phyloP scores from a whole-genome alignment of 2,113 vertebrate species.

The Cebidichthys violaceus region DNA sequence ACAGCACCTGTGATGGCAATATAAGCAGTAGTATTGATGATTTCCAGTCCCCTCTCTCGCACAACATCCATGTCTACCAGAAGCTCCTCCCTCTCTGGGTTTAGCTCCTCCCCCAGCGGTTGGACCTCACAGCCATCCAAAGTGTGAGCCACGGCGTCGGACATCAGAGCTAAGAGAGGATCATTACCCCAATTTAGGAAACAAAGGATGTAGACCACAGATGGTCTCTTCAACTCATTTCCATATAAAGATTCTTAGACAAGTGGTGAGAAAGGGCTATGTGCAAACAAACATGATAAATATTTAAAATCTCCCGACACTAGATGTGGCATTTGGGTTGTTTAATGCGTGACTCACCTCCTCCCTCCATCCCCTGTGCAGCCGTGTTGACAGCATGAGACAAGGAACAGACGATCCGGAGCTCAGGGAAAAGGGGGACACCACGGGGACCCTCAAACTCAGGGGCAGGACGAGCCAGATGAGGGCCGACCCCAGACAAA shows the following conservation, averaged over 20 bases:
- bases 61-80: slow-evolving; percentile 89
- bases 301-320: not conserved
- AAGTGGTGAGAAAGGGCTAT: not conserved
- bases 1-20: slow-evolving; percentile 91
- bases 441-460: slow-evolving; percentile 92
- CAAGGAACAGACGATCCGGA: slow-evolving; percentile 94
- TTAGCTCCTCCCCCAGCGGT: slow-evolving; percentile 93
- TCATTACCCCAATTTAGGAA: not conserved
- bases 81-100: slow-evolving; percentile 92
- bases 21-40: slow-evolving; percentile 95
- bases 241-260: not conserved
- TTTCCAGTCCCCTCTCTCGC: slow-evolving; percentile 92
- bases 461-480: slow-evolving; percentile 89
- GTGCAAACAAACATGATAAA: not conserved
- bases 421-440: slow-evolving; percentile 92
- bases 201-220: not conserved
- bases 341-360: slow-evolving; percentile 73
- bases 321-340: not conserved
- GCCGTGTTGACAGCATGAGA: slow-evolving; percentile 89
- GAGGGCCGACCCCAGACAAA: slow-evolving; percentile 90
- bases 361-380: slow-evolving; percentile 86
- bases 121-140: slow-evolving; percentile 97
- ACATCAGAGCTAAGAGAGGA: slow-evolving; percentile 86
- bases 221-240: not conserved
- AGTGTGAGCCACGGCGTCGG: slow-evolving; percentile 96